Percentiles rank a stretch among this genome's conserved stretches.
These are phyloP conservation scores for Dicranocentrus wangi DNA, from an alignment of 2,888 invertebrate species.

Conservation along the genomic window DNA sequence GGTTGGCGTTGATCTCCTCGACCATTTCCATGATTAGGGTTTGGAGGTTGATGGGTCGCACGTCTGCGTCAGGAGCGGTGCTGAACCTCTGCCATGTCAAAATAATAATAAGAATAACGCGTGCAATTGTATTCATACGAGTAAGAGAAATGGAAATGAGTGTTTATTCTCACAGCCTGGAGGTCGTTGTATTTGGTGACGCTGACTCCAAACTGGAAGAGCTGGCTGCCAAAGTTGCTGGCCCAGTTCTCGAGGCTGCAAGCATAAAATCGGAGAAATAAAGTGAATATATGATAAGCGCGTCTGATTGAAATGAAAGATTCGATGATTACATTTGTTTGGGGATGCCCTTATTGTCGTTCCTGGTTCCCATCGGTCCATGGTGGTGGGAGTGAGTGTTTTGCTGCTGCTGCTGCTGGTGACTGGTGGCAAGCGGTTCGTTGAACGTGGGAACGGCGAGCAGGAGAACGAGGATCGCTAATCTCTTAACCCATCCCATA, in stretches of 20 bases:
- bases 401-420: no score
- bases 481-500: not conserved
- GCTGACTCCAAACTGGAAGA: constrained; percentile 85
- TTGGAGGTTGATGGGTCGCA: constrained; percentile 86
- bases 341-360: constrained; percentile 61
- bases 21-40: constrained; percentile 86
- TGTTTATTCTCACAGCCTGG: constrained; percentile 81
- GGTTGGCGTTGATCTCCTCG: constrained; percentile 87
- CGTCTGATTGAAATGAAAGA: not conserved
- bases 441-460: not conserved
- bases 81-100: constrained; percentile 81
- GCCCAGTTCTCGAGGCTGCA: constrained; percentile 89
- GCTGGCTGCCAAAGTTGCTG: constrained; percentile 83
- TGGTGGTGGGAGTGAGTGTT: constrained; percentile 45
- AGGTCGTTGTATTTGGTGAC: constrained; percentile 87
- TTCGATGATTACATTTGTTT: constrained; percentile 62
- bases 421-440: not conserved
- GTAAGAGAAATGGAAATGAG: no score
- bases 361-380: not conserved
- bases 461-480: not conserved
- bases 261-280: constrained; percentile 51
- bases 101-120: no score
- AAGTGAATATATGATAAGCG: not conserved
- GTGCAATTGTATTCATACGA: not conserved
- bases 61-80: constrained; percentile 79